phyloP scores from a whole-genome alignment of 2,113 vertebrate genomes.

The Coryphaenoides rupestris region DNA sequence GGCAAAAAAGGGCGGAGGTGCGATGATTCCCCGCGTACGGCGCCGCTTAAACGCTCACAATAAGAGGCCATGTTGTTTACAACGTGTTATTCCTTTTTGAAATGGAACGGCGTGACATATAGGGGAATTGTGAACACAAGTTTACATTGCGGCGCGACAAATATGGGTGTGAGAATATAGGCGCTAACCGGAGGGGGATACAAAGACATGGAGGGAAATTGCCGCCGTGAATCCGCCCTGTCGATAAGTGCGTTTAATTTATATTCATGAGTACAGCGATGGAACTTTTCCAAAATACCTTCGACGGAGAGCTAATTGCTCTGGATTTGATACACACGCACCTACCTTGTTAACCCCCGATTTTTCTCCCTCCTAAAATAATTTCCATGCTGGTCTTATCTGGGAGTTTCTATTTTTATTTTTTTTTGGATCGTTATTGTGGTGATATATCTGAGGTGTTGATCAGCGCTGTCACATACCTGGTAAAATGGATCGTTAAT shows the following conservation, averaged over 20 bases:
- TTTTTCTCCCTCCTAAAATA: constrained; percentile 11
- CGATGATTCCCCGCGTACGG: too few relatives aligned
- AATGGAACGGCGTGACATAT: neutral
- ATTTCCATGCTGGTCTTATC: constrained; percentile 38
- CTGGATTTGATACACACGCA: constrained; percentile 8
- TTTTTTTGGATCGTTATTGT: constrained; percentile 51
- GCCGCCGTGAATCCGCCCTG: neutral
- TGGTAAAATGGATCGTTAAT: constrained; percentile 56
- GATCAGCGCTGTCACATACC: constrained; percentile 57
- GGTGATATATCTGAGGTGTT: constrained; percentile 56
- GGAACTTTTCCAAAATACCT: constrained; percentile 10
- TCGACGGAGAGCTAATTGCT: constrained; percentile 1
- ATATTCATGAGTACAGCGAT: constrained; percentile 12
- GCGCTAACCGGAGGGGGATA: neutral
- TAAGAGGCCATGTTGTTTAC: constrained; percentile 22
- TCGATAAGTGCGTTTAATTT: constrained; percentile 1
- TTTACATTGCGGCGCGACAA: neutral
- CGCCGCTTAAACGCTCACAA: neutral
- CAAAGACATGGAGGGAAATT: neutral
- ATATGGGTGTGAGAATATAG: neutral
- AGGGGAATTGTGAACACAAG: neutral
- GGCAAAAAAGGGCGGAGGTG: too few relatives aligned
- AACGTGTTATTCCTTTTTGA: too few relatives aligned
- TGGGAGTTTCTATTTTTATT: constrained; percentile 48
- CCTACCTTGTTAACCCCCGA: constrained; percentile 16